Conservation (phyloP, 2,797 vertebrate species). For the Cyclopterus lumpus region DNA sequence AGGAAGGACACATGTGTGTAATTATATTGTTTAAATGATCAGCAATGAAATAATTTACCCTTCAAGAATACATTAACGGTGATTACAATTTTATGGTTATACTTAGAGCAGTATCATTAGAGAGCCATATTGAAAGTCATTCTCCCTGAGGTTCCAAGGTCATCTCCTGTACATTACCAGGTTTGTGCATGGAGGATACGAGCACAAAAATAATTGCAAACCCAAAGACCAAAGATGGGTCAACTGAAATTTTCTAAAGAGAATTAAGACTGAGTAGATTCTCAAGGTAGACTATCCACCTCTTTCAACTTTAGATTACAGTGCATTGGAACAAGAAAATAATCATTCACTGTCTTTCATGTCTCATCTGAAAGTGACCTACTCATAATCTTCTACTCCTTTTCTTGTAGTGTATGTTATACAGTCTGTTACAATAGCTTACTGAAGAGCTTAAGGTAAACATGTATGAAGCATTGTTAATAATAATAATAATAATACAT, state of each 20-base stretch:
- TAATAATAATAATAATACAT: not conserved
- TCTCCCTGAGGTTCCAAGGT: constrained; percentile 62
- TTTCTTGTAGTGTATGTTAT: not conserved
- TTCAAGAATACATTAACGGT: constrained; percentile 76
- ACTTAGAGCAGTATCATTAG: constrained; percentile 63
- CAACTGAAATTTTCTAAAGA: constrained; percentile 37
- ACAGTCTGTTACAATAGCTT: not conserved
- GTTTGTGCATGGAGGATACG: constrained; percentile 8
- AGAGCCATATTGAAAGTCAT: constrained; percentile 62
- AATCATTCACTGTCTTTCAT: constrained; percentile 12
- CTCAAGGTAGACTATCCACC: constrained; percentile 2
- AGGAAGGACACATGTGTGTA: constrained; percentile 48
- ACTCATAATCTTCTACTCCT: not conserved
- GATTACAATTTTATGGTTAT: constrained; percentile 75
- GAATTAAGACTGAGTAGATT: constrained; percentile 47
- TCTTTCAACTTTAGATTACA: constrained; percentile 44
- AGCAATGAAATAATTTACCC: constrained; percentile 72
- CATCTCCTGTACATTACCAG: constrained; percentile 57
- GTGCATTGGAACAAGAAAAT: constrained; percentile 3
- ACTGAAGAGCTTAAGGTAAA: not conserved
- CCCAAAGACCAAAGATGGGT: constrained; percentile 44
- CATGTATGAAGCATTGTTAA: not conserved
- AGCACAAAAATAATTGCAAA: constrained; percentile 57
- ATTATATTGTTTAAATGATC: constrained; percentile 67
- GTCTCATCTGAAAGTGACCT: constrained; percentile 30